Base-by-base conservation (phyloP, 2,113 vertebrate genomes). In the Irena cyanogastra region DNA sequence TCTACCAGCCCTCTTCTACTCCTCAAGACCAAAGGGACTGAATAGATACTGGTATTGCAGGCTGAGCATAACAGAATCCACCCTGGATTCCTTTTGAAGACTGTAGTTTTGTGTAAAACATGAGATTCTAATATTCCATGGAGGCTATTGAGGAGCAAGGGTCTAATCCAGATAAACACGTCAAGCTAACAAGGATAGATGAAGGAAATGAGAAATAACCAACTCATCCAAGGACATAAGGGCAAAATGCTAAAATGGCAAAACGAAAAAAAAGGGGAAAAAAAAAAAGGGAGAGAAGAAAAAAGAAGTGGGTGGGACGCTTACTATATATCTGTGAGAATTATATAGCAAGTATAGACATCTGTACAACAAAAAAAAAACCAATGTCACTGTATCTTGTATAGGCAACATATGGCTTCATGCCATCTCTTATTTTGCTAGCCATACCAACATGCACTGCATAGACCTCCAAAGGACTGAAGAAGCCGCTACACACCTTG, bases 201-300 rank as follows among this genome's bases (percentile, higher is more conserved):
- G 41, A 76, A 85, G 65, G 44, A 79, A 93, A 83, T 44, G 35
- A 71, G 49, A 83, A 79, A 85, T 49, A 83, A 80, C 39, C 16
- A 83, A 47, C 7, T 4, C 35, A 83, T 10, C 6, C 17, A 83
- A 87, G 37, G 45, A 52, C 2, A 1, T 30, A 47, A 85, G 23
- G 35, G 16, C 31, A 87, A 92, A 87, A 66, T 23, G 27, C 13
- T 78, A 39, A 23, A 56, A 35, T 2, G 14, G 8, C 9, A 6
- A 19, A 28, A 31, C 11, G 2, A 6, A 13, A 21, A 37, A 3
- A 60, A 27, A 42, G 14, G 42, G 42, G 14, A 16, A 15, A 7
- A 10, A 20, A 7, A 11, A 4, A 14, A 15, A 8, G 7, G 21
- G 21, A n/a, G 57, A 5, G 3, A 7, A 3, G 2, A 8, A 8